Percentiles rank a stretch among this genome's conserved stretches.
Conservation (phyloP, 1,140 invertebrate species). For the Lysiphlebus fabarum region DNA sequence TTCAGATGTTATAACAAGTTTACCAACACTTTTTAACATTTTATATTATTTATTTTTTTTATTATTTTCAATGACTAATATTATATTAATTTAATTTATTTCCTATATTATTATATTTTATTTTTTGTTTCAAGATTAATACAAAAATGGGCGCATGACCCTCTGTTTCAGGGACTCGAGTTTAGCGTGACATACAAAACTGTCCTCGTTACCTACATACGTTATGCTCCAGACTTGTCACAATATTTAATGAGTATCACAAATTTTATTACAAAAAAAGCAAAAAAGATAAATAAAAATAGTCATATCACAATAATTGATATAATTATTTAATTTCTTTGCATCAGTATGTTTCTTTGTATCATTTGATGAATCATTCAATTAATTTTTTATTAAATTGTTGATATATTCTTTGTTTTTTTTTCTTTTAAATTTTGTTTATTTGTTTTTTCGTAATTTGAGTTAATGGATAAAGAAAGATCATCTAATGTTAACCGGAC, state of each 20-base stretch:
- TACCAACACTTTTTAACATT: slow-evolving; percentile 35
- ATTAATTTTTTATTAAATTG: background rate
- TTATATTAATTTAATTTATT: too few species aligned
- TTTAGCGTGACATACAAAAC: slow-evolving; percentile 19
- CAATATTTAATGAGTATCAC: background rate
- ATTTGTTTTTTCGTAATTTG: background rate
- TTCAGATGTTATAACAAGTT: slow-evolving; percentile 37
- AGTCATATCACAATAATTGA: background rate
- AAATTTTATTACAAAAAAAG: background rate
- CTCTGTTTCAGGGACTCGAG: slow-evolving; percentile 9
- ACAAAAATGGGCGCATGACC: background rate
- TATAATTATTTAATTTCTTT: background rate
- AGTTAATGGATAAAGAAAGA: background rate
- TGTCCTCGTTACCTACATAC: slow-evolving; percentile 25
- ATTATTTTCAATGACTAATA: too few species aligned
- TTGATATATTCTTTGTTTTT: background rate
- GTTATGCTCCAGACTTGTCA: slow-evolving; percentile 1
- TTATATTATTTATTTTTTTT: background rate
- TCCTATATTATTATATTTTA: too few species aligned
- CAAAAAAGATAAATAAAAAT: background rate
- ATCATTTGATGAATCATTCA: background rate
- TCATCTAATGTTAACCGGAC: slow-evolving; percentile 6
- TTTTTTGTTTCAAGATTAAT: background rate
- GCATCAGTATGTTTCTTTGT: background rate
- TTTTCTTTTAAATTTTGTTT: background rate